Percentiles rank a stretch among this genome's conserved stretches.
phyloP scores from a whole-genome alignment of 2,888 invertebrate genomes.

The Aphodius granarius region DNA sequence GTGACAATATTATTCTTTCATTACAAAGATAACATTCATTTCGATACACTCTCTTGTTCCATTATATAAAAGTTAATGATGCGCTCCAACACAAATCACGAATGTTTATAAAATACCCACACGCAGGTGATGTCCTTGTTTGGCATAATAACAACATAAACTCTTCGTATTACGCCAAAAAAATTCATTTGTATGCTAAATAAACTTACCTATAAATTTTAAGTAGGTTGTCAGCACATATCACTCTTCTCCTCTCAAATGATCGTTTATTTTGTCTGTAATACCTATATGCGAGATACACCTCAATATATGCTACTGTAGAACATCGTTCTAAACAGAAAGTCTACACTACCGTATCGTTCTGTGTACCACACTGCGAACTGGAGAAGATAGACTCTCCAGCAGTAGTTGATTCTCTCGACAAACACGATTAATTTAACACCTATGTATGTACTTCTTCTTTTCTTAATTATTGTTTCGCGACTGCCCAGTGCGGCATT shows the following conservation, averaged over 20 bases:
- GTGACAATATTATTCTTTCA: neutral
- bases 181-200: neutral
- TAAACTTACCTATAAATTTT: neutral
- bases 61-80: neutral
- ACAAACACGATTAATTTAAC: neutral
- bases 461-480: neutral
- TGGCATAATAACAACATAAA: neutral
- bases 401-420: neutral
- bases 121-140: neutral
- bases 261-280: neutral
- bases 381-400: neutral
- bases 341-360: neutral
- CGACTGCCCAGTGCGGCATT: neutral
- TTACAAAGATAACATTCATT: no score
- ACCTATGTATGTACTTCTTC: neutral
- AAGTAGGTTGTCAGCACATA: neutral
- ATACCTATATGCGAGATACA: constrained; percentile 8
- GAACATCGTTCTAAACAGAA: neutral
- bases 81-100: neutral
- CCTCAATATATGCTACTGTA: constrained; percentile 9
- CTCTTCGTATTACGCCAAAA: neutral
- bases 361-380: neutral
- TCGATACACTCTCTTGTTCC: neutral
- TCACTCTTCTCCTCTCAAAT: neutral
- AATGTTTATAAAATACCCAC: neutral